phyloP scores from a whole-genome alignment of 2,888 invertebrate genomes.

The Chrysomela aeneicollis region DNA sequence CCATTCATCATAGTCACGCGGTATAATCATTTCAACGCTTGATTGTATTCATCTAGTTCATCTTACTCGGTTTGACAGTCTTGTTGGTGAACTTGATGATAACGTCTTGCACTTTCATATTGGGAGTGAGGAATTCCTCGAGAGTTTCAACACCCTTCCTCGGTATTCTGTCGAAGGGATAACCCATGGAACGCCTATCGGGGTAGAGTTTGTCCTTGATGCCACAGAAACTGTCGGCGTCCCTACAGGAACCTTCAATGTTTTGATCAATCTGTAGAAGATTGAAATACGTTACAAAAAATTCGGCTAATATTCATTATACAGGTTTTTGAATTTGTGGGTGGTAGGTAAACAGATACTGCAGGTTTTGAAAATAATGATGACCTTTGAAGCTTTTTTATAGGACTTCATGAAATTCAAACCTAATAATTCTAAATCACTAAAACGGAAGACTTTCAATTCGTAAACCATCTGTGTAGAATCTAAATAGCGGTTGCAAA shows the following conservation, averaged over 20 bases:
- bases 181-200: slow-evolving; percentile 85
- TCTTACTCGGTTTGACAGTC: slow-evolving; percentile 47
- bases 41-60: neutral
- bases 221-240: slow-evolving; percentile 83
- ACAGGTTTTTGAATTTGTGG: too few relatives aligned
- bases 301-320: too few relatives aligned
- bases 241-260: slow-evolving; percentile 68
- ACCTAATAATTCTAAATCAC: too few relatives aligned
- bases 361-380: too few relatives aligned
- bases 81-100: slow-evolving; percentile 69
- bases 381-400: too few relatives aligned
- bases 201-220: slow-evolving; percentile 80
- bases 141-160: slow-evolving; percentile 67
- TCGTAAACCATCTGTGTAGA: too few relatives aligned
- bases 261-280: slow-evolving; percentile 64
- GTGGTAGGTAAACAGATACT: too few relatives aligned
- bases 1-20: neutral
- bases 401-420: too few relatives aligned
- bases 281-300: neutral
- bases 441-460: too few relatives aligned
- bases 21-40: neutral
- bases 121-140: slow-evolving; percentile 73
- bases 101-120: slow-evolving; percentile 74
- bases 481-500: too few relatives aligned
- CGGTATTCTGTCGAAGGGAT: slow-evolving; percentile 78